phyloP scores from a whole-genome alignment of 2,797 vertebrate genomes.

The Loris lydekkerianus region DNA sequence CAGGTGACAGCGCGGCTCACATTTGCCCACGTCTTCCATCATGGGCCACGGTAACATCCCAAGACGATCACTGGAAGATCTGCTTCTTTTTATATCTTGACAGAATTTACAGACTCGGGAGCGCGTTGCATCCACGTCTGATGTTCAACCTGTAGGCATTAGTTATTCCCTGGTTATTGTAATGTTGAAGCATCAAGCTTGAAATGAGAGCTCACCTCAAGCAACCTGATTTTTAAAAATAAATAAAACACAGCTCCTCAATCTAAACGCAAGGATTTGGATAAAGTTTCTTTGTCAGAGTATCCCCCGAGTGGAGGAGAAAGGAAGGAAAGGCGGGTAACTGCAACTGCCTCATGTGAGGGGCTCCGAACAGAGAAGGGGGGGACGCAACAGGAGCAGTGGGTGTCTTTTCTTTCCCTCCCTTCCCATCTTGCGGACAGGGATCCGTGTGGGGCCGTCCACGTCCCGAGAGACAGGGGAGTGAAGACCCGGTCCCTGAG shows the following conservation, averaged over 20 bases:
- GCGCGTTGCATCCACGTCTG: neutral
- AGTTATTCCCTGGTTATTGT: neutral
- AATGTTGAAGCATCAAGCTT: neutral
- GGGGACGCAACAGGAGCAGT: neutral
- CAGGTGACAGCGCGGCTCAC: slow-evolving; percentile 37
- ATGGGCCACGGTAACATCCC: slow-evolving; percentile 25
- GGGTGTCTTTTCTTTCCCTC: neutral
- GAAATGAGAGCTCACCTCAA: neutral
- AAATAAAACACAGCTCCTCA: neutral
- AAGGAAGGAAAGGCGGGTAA: neutral
- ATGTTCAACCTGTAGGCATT: neutral
- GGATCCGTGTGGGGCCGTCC: neutral
- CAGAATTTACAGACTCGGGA: slow-evolving; percentile 1
- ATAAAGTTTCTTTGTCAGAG: neutral
- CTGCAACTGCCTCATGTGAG: neutral
- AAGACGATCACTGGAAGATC: slow-evolving; percentile 1
- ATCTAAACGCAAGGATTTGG: neutral
- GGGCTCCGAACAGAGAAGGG: neutral
- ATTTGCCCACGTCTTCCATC: neutral
- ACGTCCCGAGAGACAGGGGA: fast-evolving
- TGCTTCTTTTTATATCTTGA: slow-evolving; percentile 25
- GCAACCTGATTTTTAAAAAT: neutral
- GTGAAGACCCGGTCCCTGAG: fast-evolving
- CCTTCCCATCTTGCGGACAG: neutral
- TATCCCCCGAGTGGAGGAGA: neutral